Conservation (phyloP, 2,113 vertebrate genomes). For the Megaleporinus macrocephalus region DNA sequence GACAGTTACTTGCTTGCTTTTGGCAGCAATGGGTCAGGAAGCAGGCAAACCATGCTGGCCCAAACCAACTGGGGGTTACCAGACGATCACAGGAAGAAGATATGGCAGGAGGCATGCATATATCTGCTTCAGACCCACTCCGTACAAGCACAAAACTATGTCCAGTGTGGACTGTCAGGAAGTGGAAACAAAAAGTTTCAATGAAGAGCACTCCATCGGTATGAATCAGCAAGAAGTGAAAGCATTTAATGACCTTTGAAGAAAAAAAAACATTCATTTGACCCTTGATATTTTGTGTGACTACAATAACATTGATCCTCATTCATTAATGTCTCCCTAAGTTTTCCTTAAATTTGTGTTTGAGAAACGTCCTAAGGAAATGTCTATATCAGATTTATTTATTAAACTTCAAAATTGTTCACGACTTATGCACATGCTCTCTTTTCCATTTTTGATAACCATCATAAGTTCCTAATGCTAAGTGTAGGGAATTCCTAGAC, state of each 20-base stretch:
- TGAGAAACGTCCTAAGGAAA: too few species aligned
- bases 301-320: background rate
- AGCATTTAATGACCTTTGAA: background rate
- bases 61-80: conserved; percentile 72
- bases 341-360: too few species aligned
- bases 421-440: too few species aligned
- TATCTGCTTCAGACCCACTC: conserved; percentile 71
- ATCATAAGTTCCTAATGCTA: too few species aligned
- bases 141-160: conserved; percentile 66
- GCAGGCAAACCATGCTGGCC: conserved; percentile 73
- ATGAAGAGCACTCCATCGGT: conserved; percentile 70
- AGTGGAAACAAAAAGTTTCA: conserved; percentile 67
- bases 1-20: background rate
- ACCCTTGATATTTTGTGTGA: too few species aligned
- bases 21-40: conserved; percentile 81
- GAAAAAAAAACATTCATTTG: background rate
- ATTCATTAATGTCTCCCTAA: background rate
- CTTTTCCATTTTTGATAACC: too few species aligned
- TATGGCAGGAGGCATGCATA: conserved; percentile 75
- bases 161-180: conserved; percentile 60
- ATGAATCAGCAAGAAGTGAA: conserved; percentile 38
- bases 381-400: too few species aligned
- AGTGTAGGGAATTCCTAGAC: too few species aligned
- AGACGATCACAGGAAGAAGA: conserved; percentile 73
- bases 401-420: too few species aligned